Evolutionary conservation across 2,113 vertebrate species (phyloP), one percentile per base, ranked within the genome.

Genomic region (Engraulis encrasicolus): DNA sequence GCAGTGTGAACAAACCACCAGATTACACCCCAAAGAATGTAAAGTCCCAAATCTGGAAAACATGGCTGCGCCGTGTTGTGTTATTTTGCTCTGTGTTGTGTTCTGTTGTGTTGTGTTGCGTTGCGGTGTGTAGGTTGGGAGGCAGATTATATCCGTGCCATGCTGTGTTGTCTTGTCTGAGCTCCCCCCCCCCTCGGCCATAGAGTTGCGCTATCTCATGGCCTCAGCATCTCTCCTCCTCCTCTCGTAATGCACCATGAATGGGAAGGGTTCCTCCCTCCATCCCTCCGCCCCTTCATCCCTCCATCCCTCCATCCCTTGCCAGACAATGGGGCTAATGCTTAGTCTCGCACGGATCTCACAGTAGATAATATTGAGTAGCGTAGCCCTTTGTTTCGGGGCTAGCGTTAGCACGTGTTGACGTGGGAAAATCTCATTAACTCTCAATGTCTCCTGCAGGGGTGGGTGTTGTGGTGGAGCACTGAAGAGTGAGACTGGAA

Each of bases 1-100:
- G 77, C 79, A 83, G 50, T 81, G 77, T 74, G 81, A 74, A 83
- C 31, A 27, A 82, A 36, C n/a, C 31, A 37, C 37, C 81, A 40
- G 79, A 78, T 74, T 20, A 85, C 50, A 78, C 61, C 50, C 6
- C 23, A 79, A 40, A 61, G 18, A 17, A 86, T 31, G 49, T 31
- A 49, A 40, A 82, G 40, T 45, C 50, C 50, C 19, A 40, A 61
- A 48, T 12, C 50, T 19, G 5, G 27, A n/a, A 45, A 49, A 61
- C 15, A 23, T 27, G 58, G n/a, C n/a, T n/a, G n/a, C n/a, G n/a
- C n/a, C n/a, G n/a, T n/a, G n/a, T n/a, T n/a, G n/a, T n/a, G n/a
- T n/a, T n/a, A n/a, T n/a, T n/a, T n/a, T n/a, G n/a, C n/a, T n/a
- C n/a, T n/a, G n/a, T n/a, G n/a, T n/a, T n/a, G n/a, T n/a, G n/a